Evolutionary conservation across 2,113 vertebrate species (phyloP).

Genomic region (Cygnus buccinator): DNA sequence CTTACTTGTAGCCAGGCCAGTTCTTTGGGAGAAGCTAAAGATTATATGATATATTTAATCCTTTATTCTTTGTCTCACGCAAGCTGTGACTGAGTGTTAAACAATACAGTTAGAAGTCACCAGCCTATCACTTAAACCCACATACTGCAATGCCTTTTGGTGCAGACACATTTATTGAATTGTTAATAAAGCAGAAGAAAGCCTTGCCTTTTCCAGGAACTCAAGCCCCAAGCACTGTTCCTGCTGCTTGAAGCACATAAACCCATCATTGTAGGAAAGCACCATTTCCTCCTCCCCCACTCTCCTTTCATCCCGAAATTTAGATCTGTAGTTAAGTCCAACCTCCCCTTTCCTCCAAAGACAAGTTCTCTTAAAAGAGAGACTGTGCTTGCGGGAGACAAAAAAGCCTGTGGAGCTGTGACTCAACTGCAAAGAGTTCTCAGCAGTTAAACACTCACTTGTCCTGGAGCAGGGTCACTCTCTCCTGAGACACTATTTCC

Average conservation of each 20-base stretch:
- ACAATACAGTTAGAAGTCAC: constrained; percentile 2
- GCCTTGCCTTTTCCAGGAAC: constrained; percentile 7
- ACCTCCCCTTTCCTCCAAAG: background rate
- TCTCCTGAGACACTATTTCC: background rate
- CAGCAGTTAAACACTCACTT: background rate
- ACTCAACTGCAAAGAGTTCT: constrained; percentile 30
- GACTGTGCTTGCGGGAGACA: constrained; percentile 26
- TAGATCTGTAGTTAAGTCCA: constrained; percentile 18
- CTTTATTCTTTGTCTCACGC: background rate
- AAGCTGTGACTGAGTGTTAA: background rate
- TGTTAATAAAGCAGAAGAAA: constrained; percentile 40
- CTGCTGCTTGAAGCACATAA: constrained; percentile 47
- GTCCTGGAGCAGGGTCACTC: constrained; percentile 21
- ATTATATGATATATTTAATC: background rate
- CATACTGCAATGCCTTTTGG: background rate
- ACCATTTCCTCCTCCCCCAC: constrained; percentile 22
- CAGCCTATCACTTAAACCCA: background rate
- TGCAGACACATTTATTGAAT: constrained; percentile 24
- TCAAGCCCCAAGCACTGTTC: background rate
- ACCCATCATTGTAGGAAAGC: constrained; percentile 36
- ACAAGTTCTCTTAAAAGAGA: constrained; percentile 17
- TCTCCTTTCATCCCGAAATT: constrained; percentile 53
- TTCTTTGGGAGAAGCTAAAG: background rate
- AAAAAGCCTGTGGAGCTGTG: constrained; percentile 29
- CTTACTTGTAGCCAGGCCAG: background rate